These are phyloP conservation scores for Lumbricus terrestris DNA, from an alignment of 2,888 invertebrate species.

Conservation along the genomic window DNA sequence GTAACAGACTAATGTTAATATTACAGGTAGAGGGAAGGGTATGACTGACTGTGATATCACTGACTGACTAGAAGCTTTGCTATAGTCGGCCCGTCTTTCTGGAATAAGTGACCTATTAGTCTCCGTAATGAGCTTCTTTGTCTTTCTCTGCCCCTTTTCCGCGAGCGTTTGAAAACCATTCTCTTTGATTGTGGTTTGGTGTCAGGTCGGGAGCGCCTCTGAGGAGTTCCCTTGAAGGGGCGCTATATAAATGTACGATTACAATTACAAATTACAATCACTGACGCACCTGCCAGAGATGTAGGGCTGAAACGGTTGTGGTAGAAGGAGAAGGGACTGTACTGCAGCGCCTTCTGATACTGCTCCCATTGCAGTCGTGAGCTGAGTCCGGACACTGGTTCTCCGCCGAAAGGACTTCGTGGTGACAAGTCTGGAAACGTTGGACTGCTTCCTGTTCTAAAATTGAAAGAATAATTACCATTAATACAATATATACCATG, in stretches of 20 bases:
- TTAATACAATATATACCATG: not conserved
- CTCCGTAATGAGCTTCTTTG: too few relatives aligned
- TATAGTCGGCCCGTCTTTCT: too few relatives aligned
- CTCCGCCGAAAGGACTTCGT: conserved; percentile 43
- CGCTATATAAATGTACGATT: too few relatives aligned
- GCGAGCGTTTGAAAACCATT: too few relatives aligned
- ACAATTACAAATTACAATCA: too few relatives aligned
- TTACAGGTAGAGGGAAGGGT: not conserved
- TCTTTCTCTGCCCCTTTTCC: too few relatives aligned
- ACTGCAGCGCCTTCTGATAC: conserved; percentile 46
- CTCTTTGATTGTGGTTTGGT: too few relatives aligned
- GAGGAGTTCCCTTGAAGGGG: too few relatives aligned
- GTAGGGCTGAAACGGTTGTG: conserved; percentile 50
- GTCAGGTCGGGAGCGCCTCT: too few relatives aligned
- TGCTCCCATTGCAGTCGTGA: conserved; percentile 57
- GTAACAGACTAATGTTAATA: not conserved
- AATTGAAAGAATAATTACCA: not conserved
- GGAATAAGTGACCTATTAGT: too few relatives aligned
- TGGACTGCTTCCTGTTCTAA: not conserved
- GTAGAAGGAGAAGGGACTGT: conserved; percentile 42
- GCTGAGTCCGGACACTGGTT: conserved; percentile 51
- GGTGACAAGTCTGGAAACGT: conserved; percentile 38
- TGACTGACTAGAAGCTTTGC: too few relatives aligned
- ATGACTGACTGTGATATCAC: too few relatives aligned
- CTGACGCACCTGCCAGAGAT: conserved; percentile 44